Base-by-base conservation (phyloP, 2,797 vertebrate species). In the Argyrosomus regius region DNA sequence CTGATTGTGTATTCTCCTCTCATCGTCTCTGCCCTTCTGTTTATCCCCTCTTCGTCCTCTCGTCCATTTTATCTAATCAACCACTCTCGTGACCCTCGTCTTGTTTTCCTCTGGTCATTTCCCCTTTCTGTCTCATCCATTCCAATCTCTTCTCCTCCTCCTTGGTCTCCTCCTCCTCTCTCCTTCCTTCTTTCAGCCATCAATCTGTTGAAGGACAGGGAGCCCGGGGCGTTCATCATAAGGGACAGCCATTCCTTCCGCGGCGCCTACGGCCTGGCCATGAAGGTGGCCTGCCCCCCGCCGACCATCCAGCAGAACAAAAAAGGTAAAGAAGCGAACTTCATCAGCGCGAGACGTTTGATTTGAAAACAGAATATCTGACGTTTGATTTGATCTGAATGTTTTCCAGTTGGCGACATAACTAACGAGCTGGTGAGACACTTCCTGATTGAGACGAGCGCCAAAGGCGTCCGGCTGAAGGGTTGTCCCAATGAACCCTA, bases 221-320 rank as follows among this genome's bases (percentile, higher is more conserved):
- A 99, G 81, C 98, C 98, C 0, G 98, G 98, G 1, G 97, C 98
- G 28, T 99, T 99, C 78, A 95, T 99, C 81, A 99, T 99, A 75
- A 95, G 98, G 18, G 98, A 99, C 93, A 99, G 98, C 88, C 98
- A 99, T 88, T 99, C 98, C 22, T 99, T 99, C 95, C 96, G 97
- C 1, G 98, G 98, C 59, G 98, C 98, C 56, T 99, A 99, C 0
- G 98, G 98, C 43, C 93, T 99, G 3, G 98, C 98, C 74, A 98
- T 99, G 97, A 99, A 99, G 89, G 98, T 99, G 59, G 98, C 98
- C 59, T 98, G 97, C 17, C 97, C 98, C 0, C 98, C 98, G 18
- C 97, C 98, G 2, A 98, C 96, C 0, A 90, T 97, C 54, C 98
- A 97, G 77, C 97, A 97, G 86, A 98, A 91, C 93, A 99, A 98